Evolutionary conservation across 2,797 vertebrate species (phyloP), one percentile per base, ranked within the genome.

Genomic region (Delichon dasypus): DNA sequence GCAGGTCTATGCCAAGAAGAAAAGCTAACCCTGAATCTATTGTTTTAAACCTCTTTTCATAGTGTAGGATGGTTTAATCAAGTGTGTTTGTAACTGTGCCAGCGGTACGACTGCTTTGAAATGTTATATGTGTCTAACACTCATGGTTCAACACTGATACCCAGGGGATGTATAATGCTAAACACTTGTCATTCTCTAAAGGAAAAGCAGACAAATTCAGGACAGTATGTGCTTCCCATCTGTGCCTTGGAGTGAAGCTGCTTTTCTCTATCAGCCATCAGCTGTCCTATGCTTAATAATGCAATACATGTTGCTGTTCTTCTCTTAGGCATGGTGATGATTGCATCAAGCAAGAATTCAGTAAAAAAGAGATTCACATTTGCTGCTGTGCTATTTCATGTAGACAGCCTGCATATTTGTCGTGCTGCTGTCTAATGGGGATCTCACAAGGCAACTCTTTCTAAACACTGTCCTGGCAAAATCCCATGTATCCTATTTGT

Each of bases 141-240:
- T 72, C 57, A 2, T 38, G 50, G 60, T 72, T 88, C 87, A 86
- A 55, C 74, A 58, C 45, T 15, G 19, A 90, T 62, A 82, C 83
- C 36, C 68, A 55, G 32, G 65, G 68, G 91, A 80, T 0, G 0
- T 51, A 89, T 51, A 86, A 77, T 40, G 85, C 68, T 90, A 80
- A 94, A 95, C 88, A 80, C 72, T 45, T 83, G 68, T 81, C 75
- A 80, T 91, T 96, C 66, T 92, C 60, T 66, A 58, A 87, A 89
- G 93, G 73, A 92, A 94, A 83, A 92, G 34, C 47, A 94, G 89
- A 91, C 36, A 70, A 93, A 94, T 45, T 83, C 76, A 79, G 89
- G 74, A 91, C 67, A 90, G 30, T 88, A 34, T 93, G 88, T 78
- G 74, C 90, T 95, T 95, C 92, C 77, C 90, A 71, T 96, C 88